Percentiles rank a stretch among this genome's conserved stretches.
Evolutionary conservation across 2,797 vertebrate species (phyloP).

Genomic region (Sebastes flavidus): DNA sequence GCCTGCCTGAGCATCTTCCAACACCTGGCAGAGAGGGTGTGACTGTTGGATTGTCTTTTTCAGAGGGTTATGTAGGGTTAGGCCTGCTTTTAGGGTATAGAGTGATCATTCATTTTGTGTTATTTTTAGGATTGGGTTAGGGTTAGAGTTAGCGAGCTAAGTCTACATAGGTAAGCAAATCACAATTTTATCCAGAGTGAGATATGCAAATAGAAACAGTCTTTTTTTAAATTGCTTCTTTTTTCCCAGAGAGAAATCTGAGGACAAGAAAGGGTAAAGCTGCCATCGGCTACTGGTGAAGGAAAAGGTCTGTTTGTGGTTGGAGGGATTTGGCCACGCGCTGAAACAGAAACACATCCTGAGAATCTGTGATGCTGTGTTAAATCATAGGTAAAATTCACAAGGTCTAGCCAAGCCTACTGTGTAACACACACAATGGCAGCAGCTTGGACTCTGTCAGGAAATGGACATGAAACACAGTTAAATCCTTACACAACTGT

Average conservation of each 20-base stretch:
- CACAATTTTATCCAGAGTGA: background rate
- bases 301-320: background rate
- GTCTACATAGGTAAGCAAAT: background rate
- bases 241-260: background rate
- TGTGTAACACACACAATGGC: slow-evolving; percentile 45
- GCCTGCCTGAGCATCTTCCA: background rate
- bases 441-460: slow-evolving; percentile 31
- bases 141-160: background rate
- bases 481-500: slow-evolving; percentile 14
- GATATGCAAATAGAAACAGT: background rate
- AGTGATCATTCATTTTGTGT: background rate
- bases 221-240: background rate
- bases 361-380: slow-evolving; percentile 16
- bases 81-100: background rate
- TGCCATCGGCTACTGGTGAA: background rate
- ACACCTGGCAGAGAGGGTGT: background rate
- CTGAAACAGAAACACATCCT: slow-evolving; percentile 1
- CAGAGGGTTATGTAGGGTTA: background rate
- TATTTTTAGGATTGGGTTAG: background rate
- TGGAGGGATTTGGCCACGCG: slow-evolving; percentile 4
- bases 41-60: background rate
- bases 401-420: slow-evolving; percentile 2
- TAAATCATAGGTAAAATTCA: slow-evolving; percentile 31
- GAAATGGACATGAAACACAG: slow-evolving; percentile 30
- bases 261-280: background rate